Conservation (phyloP, 2,888 invertebrate genomes). For the Celastrina argiolus region DNA sequence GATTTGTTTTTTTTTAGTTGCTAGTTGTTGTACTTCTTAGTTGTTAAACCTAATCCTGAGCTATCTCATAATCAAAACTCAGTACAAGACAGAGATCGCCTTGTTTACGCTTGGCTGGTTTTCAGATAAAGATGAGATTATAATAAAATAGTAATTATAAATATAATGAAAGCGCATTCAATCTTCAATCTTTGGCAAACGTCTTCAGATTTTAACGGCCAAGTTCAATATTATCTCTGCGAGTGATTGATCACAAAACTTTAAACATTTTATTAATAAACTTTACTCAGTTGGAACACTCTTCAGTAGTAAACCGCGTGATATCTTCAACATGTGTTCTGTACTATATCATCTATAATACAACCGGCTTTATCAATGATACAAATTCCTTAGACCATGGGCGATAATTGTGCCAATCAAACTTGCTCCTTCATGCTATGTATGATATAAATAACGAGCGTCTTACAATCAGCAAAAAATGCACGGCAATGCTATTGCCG, state of each 20-base stretch:
- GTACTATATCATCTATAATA: not conserved
- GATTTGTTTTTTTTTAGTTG: too few species aligned
- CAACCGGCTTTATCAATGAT: not conserved
- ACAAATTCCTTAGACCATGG: not conserved
- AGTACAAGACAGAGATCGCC: too few species aligned
- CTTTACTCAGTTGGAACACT: not conserved
- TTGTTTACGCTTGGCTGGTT: too few species aligned
- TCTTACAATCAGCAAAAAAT: not conserved
- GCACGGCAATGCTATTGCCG: not conserved
- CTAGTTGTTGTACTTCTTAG: too few species aligned
- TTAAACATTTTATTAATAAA: slow-evolving; percentile 3
- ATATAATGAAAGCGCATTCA: not conserved
- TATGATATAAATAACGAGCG: not conserved
- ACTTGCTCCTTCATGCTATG: not conserved
- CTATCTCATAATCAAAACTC: too few species aligned
- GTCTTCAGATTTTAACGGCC: not conserved
- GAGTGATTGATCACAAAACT: not conserved
- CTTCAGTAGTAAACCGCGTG: not conserved
- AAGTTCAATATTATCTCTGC: not conserved
- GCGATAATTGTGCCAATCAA: slow-evolving; percentile 6
- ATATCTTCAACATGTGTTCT: not conserved
- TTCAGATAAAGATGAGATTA: not conserved
- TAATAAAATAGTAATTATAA: not conserved
- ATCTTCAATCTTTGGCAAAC: not conserved
- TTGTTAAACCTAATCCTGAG: too few species aligned